These are phyloP conservation scores for Tetramorium alpestre DNA, from an alignment of 1,140 invertebrate genomes.

Conservation along the genomic window DNA sequence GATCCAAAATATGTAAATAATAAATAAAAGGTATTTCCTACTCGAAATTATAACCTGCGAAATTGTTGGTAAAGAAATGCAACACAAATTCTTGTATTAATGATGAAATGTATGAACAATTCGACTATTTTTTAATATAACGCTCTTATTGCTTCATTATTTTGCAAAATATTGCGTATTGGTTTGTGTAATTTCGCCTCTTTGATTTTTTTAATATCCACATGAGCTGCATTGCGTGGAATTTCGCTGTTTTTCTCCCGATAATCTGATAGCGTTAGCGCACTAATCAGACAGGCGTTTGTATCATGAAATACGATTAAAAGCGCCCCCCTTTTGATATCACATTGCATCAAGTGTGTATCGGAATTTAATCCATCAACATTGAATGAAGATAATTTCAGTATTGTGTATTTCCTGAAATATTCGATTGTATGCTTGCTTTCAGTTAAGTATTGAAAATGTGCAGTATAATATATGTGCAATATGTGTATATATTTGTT, in stretches of 20 bases:
- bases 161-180: conserved; percentile 10
- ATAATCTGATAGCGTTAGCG: conserved; percentile 37
- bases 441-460: conserved; percentile 13
- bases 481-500: not conserved
- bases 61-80: not conserved
- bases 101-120: conserved; percentile 20
- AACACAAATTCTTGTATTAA: not conserved
- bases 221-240: not conserved
- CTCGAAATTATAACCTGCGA: not conserved
- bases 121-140: not conserved
- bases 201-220: conserved; percentile 26
- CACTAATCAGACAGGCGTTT: conserved; percentile 44
- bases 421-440: conserved; percentile 3
- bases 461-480: not conserved
- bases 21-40: not conserved
- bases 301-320: conserved; percentile 42
- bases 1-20: not conserved
- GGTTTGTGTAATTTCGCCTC: not conserved
- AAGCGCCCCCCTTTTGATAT: conserved; percentile 27
- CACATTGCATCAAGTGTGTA: not conserved
- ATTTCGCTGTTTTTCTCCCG: conserved; percentile 33
- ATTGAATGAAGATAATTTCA: conserved; percentile 23
- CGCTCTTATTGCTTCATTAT: not conserved
- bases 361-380: conserved; percentile 38
- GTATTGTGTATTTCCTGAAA: conserved; percentile 21